Conservation (phyloP, 2,113 vertebrate genomes). For the Sitta europaea region DNA sequence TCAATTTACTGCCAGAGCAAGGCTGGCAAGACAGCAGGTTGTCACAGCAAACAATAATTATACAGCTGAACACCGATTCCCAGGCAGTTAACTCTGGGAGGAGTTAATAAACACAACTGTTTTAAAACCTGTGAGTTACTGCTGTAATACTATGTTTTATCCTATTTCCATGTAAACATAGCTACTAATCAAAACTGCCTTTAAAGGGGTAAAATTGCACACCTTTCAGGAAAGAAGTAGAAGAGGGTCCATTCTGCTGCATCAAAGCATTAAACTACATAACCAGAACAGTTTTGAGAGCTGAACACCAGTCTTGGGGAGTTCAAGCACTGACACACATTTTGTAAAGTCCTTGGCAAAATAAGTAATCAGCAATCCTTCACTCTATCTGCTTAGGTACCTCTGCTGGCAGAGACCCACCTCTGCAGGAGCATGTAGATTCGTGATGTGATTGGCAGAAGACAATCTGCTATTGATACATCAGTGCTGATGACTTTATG, state of each 20-base stretch:
- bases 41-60: background rate
- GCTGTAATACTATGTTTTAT: background rate
- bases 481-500: slow-evolving; percentile 95
- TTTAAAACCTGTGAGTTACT: background rate
- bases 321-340: background rate
- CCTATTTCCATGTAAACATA: background rate
- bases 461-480: slow-evolving; percentile 90
- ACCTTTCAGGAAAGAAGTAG: background rate
- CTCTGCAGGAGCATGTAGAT: slow-evolving; percentile 97
- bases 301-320: background rate
- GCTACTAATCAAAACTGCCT: background rate
- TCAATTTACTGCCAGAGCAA: background rate
- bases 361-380: background rate
- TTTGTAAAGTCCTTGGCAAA: background rate
- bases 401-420: slow-evolving; percentile 52
- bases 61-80: background rate
- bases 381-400: background rate
- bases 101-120: background rate
- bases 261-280: background rate
- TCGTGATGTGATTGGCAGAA: slow-evolving; percentile 93
- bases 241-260: background rate
- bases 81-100: background rate
- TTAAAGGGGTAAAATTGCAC: background rate
- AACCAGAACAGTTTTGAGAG: background rate
- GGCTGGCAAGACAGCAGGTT: background rate